phyloP scores from a whole-genome alignment of 2,888 invertebrate genomes.

The Ceraclea dissimilis region DNA sequence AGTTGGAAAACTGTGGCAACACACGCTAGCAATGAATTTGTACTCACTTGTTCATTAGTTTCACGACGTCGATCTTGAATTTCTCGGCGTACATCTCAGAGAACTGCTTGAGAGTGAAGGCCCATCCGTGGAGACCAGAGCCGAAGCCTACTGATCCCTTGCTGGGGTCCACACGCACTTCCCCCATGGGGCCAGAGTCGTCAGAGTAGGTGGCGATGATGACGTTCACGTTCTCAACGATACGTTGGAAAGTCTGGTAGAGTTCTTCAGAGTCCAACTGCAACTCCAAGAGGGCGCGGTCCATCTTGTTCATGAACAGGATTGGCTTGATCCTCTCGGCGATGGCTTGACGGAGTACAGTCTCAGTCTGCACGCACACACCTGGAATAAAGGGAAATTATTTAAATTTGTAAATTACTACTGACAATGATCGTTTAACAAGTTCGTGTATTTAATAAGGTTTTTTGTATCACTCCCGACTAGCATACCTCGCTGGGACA shows the following conservation, averaged over 20 bases:
- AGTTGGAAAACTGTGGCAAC: too few species aligned
- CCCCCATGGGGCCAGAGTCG: conserved; percentile 98
- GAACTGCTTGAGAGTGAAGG: conserved; percentile 99
- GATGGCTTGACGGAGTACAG: conserved; percentile 98
- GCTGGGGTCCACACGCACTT: conserved; percentile 95
- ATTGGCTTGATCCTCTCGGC: conserved; percentile 99
- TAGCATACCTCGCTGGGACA: conserved; percentile 63
- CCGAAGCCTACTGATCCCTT: conserved; percentile 99
- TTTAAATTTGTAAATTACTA: not conserved
- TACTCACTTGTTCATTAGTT: conserved; percentile 80
- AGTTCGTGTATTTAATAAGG: not conserved
- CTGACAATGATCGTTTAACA: not conserved
- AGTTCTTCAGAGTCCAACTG: conserved; percentile 95
- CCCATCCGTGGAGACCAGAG: conserved; percentile 99
- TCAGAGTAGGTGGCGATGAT: conserved; percentile 99
- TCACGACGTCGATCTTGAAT: conserved; percentile 95
- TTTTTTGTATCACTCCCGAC: conserved; percentile 41
- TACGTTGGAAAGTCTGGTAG: conserved; percentile 99
- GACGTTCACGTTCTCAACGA: conserved; percentile 99
- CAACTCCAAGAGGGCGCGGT: conserved; percentile 94
- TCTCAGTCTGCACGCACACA: conserved; percentile 99
- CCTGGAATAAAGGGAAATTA: conserved; percentile 48
- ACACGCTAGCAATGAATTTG: too few species aligned
- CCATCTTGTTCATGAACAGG: conserved; percentile 99
- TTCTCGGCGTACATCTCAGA: conserved; percentile 98